Conservation (phyloP, 2,113 vertebrate genomes). For the Chaetorhynchus papuensis region DNA sequence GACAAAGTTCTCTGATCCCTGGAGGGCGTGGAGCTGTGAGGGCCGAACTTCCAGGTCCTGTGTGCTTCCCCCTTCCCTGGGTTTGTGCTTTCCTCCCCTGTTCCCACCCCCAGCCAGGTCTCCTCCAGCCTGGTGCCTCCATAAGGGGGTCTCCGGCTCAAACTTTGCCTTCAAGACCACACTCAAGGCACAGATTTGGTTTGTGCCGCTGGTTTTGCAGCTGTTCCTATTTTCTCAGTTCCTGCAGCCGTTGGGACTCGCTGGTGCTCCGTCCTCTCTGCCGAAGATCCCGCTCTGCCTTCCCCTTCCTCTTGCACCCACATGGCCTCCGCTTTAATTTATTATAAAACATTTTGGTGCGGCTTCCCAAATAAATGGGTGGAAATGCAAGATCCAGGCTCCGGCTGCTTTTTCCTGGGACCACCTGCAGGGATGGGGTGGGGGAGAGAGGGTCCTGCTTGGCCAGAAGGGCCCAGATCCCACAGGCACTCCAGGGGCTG, state of each 20-base stretch:
- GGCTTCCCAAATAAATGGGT: conserved; percentile 40
- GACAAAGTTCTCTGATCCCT: neutral
- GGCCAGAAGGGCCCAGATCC: neutral
- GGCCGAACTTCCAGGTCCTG: neutral
- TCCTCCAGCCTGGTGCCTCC: neutral
- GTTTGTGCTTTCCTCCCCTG: neutral
- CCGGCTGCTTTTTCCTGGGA: neutral
- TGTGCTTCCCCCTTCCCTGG: neutral
- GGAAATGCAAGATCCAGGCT: neutral
- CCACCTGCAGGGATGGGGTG: neutral
- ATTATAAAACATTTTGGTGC: neutral
- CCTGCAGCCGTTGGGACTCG: neutral
- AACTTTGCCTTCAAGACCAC: neutral
- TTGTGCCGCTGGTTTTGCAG: neutral
- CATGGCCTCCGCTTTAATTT: neutral
- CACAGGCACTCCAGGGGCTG: neutral
- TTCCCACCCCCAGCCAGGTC: neutral
- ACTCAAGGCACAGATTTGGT: neutral
- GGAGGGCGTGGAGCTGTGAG: neutral
- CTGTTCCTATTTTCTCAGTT: neutral
- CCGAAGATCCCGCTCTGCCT: neutral
- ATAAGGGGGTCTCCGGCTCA: neutral
- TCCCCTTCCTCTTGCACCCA: neutral
- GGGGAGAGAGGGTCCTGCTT: neutral
- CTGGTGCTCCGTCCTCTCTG: neutral